These are phyloP conservation scores for Xanthia icteritia DNA, from an alignment of 2,888 invertebrate genomes.

Conservation along the genomic window DNA sequence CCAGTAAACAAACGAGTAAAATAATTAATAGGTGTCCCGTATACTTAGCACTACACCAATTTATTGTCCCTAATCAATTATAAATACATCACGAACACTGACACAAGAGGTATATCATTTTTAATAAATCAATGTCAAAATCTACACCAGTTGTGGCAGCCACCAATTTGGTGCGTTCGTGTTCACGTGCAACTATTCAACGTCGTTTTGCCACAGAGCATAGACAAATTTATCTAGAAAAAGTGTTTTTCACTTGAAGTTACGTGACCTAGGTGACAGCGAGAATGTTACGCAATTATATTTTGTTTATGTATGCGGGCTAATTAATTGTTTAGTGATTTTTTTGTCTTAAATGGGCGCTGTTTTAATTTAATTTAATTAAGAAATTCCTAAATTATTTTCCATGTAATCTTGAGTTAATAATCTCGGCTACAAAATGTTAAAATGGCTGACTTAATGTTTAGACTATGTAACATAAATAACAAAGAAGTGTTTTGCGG, in stretches of 20 bases:
- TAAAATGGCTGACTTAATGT: not conserved
- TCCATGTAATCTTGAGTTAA: constrained; percentile 9
- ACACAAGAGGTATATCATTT: constrained; percentile 22
- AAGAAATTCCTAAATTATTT: not conserved
- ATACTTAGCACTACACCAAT: constrained; percentile 7
- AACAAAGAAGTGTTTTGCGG: constrained; percentile 1
- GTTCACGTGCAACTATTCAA: constrained; percentile 63
- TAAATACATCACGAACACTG: constrained; percentile 23
- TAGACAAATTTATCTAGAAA: constrained; percentile 55
- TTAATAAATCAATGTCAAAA: constrained; percentile 47
- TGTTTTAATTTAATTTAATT: constrained; percentile 14
- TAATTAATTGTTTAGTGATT: constrained; percentile 29
- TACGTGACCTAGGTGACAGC: constrained; percentile 31
- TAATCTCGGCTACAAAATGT: not conserved
- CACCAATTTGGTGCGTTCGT: constrained; percentile 48
- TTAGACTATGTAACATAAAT: not conserved
- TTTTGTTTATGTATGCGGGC: constrained; percentile 21
- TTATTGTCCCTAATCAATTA: constrained; percentile 26
- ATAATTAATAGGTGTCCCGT: not conserved
- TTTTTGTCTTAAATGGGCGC: constrained; percentile 14
- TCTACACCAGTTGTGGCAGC: constrained; percentile 33
- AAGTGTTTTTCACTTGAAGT: constrained; percentile 55
- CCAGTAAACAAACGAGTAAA: no score
- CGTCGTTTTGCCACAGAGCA: constrained; percentile 40
- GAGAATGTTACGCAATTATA: constrained; percentile 50